Conservation (phyloP, 2,888 invertebrate genomes). For the Microctonus aethiopoides region DNA sequence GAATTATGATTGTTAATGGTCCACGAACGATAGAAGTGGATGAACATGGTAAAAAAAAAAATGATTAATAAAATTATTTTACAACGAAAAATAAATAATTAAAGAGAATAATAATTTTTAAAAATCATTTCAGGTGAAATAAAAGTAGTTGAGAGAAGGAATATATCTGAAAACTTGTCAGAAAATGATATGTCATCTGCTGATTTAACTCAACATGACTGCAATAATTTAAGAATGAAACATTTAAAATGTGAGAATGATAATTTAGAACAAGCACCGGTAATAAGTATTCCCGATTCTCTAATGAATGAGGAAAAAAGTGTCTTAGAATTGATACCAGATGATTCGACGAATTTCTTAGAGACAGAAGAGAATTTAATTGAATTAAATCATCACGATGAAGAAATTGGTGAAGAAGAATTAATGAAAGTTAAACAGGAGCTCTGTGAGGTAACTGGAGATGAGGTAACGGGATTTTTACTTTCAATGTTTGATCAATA, state of each 20-base stretch:
- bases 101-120: slow-evolving; percentile 24
- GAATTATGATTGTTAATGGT: slow-evolving; percentile 58
- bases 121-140: slow-evolving; percentile 52
- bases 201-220: slow-evolving; percentile 11
- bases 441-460: slow-evolving; percentile 50
- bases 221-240: background rate
- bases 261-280: slow-evolving; percentile 13
- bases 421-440: slow-evolving; percentile 57
- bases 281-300: slow-evolving; percentile 23
- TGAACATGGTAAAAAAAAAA: slow-evolving; percentile 54
- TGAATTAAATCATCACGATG: slow-evolving; percentile 51
- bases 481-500: background rate
- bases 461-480: slow-evolving; percentile 16
- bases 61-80: slow-evolving; percentile 19
- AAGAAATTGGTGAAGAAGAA: slow-evolving; percentile 50
- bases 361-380: slow-evolving; percentile 48
- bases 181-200: slow-evolving; percentile 38
- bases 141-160: slow-evolving; percentile 54
- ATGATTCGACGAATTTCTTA: slow-evolving; percentile 48
- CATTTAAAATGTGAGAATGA: background rate
- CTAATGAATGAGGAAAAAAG: slow-evolving; percentile 41
- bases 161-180: slow-evolving; percentile 38
- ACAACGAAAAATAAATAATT: background rate
- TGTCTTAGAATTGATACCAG: slow-evolving; percentile 50
- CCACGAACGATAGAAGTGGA: slow-evolving; percentile 56